These are phyloP conservation scores for Peromyscus aztecus DNA, from an alignment of 2,797 vertebrate genomes.

Conservation along the genomic window DNA sequence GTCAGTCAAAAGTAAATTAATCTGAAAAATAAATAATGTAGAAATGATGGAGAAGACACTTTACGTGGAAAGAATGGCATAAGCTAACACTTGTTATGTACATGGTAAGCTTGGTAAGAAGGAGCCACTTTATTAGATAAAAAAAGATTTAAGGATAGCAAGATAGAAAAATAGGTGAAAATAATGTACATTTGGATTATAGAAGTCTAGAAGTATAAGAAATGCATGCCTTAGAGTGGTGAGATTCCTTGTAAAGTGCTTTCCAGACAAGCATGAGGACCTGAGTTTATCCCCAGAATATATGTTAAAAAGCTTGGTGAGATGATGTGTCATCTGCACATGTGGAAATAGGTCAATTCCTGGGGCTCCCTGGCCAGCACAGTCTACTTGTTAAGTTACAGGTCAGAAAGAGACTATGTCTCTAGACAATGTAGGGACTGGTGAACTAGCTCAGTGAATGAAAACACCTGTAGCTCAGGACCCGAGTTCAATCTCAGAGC, in stretches of 20 bases:
- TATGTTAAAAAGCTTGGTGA: background rate
- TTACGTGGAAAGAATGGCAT: background rate
- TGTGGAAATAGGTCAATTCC: background rate
- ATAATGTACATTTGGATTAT: background rate
- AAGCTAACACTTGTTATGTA: background rate
- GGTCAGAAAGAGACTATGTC: too few species aligned
- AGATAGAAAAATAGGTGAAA: background rate
- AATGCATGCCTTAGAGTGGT: background rate
- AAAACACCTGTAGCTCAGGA: background rate
- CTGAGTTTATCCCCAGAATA: background rate
- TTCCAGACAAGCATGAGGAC: background rate
- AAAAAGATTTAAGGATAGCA: background rate
- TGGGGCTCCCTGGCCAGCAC: background rate
- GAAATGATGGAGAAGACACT: background rate
- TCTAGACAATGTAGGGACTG: background rate
- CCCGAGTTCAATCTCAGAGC: background rate
- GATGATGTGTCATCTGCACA: background rate
- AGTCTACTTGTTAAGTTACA: background rate
- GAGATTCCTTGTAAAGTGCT: background rate
- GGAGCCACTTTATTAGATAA: background rate
- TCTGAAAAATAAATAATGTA: background rate
- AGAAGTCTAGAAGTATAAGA: background rate
- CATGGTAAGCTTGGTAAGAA: background rate
- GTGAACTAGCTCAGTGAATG: background rate
- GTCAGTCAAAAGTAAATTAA: slow-evolving; percentile 1